Percentiles rank a stretch among this genome's conserved stretches.
phyloP scores from a whole-genome alignment of 2,888 invertebrate species.

The Polyommatus icarus region DNA sequence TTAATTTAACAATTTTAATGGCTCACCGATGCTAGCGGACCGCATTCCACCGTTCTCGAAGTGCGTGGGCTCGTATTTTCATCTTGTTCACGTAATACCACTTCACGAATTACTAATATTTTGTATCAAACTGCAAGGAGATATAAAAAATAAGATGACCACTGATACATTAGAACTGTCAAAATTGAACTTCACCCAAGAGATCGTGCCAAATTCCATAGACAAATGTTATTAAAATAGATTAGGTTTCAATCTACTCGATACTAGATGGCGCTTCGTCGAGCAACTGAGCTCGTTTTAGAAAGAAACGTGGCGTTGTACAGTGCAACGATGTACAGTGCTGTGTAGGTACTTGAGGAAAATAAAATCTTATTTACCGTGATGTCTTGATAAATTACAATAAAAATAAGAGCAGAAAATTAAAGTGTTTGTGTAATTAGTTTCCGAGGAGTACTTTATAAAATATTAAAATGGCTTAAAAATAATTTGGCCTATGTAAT shows the following conservation, averaged over 20 bases:
- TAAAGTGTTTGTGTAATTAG: too few species aligned
- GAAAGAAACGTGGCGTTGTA: not conserved
- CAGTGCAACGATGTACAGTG: too few species aligned
- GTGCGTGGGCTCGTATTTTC: conserved; percentile 78
- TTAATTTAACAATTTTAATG: conserved; percentile 50
- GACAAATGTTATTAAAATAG: conserved; percentile 73
- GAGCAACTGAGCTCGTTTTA: not conserved
- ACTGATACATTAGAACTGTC: conserved; percentile 78
- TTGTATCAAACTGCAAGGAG: conserved; percentile 80
- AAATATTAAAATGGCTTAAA: too few species aligned
- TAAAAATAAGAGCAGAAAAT: too few species aligned
- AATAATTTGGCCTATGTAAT: too few species aligned
- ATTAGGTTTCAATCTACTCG: conserved; percentile 55
- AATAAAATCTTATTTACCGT: too few species aligned
- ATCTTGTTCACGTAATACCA: conserved; percentile 80
- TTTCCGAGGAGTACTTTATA: too few species aligned
- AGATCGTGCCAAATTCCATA: conserved; percentile 73
- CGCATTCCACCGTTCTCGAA: conserved; percentile 76
- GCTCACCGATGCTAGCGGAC: conserved; percentile 76
- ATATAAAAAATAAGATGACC: conserved; percentile 77
- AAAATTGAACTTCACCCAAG: conserved; percentile 77
- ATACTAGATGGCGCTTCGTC: conserved; percentile 36
- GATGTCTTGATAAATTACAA: too few species aligned
- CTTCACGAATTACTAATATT: conserved; percentile 78
- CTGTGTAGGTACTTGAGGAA: too few species aligned